Conservation (phyloP, 2,113 vertebrate genomes). For the Paradoxurus hermaphroditus region DNA sequence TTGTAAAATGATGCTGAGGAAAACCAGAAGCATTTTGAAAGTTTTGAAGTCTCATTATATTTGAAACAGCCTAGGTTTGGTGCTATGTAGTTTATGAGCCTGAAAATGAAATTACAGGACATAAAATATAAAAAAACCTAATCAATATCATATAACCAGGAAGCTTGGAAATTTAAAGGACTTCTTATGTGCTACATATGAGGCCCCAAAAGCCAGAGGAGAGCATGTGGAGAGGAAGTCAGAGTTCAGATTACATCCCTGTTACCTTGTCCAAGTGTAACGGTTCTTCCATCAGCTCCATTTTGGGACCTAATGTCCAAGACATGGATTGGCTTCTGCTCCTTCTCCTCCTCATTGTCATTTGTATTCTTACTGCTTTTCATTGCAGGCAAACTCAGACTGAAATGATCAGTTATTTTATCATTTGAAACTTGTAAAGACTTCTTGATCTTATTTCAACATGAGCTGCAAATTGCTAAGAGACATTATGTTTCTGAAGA, state of each 20-base stretch:
- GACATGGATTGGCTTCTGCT: not conserved
- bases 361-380: not conserved
- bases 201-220: not conserved
- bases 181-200: not conserved
- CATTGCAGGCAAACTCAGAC: too few species aligned
- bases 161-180: conserved; percentile 19
- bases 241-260: not conserved
- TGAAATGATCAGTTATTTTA: not conserved
- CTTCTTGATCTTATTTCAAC: not conserved
- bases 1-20: conserved; percentile 3
- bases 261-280: not conserved
- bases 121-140: not conserved
- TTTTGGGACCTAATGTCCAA: accelerated
- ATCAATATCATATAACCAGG: conserved; percentile 57
- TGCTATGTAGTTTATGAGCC: conserved; percentile 40
- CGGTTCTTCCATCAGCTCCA: not conserved
- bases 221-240: not conserved
- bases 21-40: conserved; percentile 18
- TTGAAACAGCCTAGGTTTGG: conserved; percentile 7
- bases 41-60: conserved; percentile 36
- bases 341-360: not conserved
- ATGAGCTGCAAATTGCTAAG: not conserved
- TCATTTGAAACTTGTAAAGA: not conserved
- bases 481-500: not conserved
- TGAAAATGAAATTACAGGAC: conserved; percentile 65